phyloP scores from a whole-genome alignment of 2,888 invertebrate genomes.

The Lycophotia porphyrea region DNA sequence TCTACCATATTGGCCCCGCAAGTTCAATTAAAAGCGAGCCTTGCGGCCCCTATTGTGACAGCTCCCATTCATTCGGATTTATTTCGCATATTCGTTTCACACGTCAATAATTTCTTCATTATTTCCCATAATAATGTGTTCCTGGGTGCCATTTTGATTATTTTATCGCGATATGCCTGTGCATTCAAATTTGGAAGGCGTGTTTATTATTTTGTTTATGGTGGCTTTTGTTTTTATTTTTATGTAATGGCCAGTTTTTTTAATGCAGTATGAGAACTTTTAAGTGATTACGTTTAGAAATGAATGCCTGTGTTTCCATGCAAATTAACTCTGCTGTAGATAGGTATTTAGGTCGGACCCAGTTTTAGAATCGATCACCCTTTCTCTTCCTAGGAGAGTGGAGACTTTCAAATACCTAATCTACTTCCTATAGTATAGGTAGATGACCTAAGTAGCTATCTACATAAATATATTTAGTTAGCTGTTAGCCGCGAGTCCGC shows the following conservation, averaged over 20 bases:
- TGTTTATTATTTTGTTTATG: conserved; percentile 43
- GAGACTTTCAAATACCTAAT: conserved; percentile 18
- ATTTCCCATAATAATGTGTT: conserved; percentile 64
- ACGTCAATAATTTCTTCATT: conserved; percentile 80
- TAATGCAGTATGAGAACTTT: background rate
- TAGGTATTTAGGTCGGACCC: conserved; percentile 24
- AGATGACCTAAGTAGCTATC: background rate
- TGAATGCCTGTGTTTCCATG: conserved; percentile 3
- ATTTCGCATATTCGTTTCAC: conserved; percentile 82
- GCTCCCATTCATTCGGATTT: conserved; percentile 79
- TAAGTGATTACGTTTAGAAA: background rate
- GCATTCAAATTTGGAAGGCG: conserved; percentile 49
- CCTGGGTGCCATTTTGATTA: conserved; percentile 59
- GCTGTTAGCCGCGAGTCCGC: too few species aligned
- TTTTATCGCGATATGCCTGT: conserved; percentile 47
- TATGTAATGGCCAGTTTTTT: background rate
- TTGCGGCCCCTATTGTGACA: conserved; percentile 79
- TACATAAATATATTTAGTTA: background rate
- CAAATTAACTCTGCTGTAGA: conserved; percentile 24
- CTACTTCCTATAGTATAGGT: background rate
- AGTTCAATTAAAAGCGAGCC: conserved; percentile 72
- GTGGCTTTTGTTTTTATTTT: background rate
- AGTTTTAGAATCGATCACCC: conserved; percentile 30
- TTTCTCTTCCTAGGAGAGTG: conserved; percentile 36
- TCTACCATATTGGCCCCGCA: conserved; percentile 86